Evolutionary conservation across 2,113 vertebrate genomes (phyloP).

Genomic region (Sander vitreus): DNA sequence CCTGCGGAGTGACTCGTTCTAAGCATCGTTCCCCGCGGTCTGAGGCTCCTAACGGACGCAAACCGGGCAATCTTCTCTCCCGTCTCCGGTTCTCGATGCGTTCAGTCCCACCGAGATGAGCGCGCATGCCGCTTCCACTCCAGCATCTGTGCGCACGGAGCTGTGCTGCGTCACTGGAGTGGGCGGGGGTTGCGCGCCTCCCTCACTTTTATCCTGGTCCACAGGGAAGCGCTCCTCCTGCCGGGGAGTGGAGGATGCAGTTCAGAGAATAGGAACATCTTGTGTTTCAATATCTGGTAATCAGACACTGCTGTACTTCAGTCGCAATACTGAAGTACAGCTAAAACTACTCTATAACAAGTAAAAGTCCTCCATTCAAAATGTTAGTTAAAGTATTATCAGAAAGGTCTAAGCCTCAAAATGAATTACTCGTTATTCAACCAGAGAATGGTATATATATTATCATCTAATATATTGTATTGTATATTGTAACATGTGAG

Average conservation of each 20-base stretch:
- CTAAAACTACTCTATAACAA: neutral
- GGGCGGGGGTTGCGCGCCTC: slow-evolving; percentile 58
- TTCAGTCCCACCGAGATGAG: slow-evolving; percentile 48
- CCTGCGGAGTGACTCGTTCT: slow-evolving; percentile 49
- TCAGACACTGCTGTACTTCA: neutral
- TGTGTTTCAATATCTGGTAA: neutral
- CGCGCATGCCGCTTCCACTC: slow-evolving; percentile 55
- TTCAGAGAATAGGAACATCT: neutral
- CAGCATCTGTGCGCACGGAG: slow-evolving; percentile 56
- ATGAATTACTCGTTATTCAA: neutral
- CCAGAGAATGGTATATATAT: too few species aligned
- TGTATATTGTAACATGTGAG: neutral
- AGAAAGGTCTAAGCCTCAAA: neutral
- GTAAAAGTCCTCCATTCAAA: neutral
- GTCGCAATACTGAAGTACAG: too few species aligned
- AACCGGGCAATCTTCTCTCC: slow-evolving; percentile 47
- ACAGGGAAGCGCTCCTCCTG: slow-evolving; percentile 49
- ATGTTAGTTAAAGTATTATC: neutral
- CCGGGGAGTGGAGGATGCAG: slow-evolving; percentile 20
- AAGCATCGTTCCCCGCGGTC: slow-evolving; percentile 61
- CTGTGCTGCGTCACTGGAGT: slow-evolving; percentile 66
- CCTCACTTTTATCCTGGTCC: slow-evolving; percentile 8
- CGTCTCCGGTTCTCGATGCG: slow-evolving; percentile 52
- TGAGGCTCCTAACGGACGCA: slow-evolving; percentile 54
- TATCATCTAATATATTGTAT: neutral